These are phyloP conservation scores for Arctocebus calabarensis DNA, from an alignment of 2,797 vertebrate genomes.

Conservation along the genomic window DNA sequence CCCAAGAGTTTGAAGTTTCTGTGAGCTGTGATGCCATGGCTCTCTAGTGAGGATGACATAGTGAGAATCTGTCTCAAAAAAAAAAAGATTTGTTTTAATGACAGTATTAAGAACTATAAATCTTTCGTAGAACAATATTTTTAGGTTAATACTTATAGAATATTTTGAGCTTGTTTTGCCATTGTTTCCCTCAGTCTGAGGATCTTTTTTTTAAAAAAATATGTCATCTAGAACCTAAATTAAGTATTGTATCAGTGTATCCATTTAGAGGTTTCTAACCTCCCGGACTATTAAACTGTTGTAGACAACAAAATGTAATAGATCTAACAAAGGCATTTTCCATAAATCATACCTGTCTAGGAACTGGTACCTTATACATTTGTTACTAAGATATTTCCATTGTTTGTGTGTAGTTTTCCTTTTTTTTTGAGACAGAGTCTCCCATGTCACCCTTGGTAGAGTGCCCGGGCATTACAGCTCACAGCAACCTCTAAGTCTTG, in stretches of 20 bases:
- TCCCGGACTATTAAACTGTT: not conserved
- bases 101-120: not conserved
- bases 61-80: no score
- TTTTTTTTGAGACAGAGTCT: no score
- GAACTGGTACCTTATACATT: not conserved
- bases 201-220: slow-evolving; percentile 10
- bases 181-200: slow-evolving; percentile 22
- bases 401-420: not conserved
- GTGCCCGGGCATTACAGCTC: no score
- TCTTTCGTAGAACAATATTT: slow-evolving; percentile 36
- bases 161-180: slow-evolving; percentile 40
- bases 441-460: no score
- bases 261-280: not conserved
- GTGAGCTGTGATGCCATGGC: no score
- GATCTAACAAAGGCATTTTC: not conserved
- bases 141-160: slow-evolving; percentile 37
- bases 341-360: not conserved
- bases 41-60: no score
- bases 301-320: not conserved
- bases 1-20: no score
- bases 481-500: no score
- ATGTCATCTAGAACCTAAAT: not conserved
- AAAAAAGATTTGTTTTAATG: slow-evolving; percentile 26
- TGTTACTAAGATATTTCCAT: not conserved
- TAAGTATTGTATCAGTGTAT: not conserved